These are phyloP conservation scores for Steinernema scapterisci DNA, from an alignment of 2,888 invertebrate genomes.

Conservation along the genomic window DNA sequence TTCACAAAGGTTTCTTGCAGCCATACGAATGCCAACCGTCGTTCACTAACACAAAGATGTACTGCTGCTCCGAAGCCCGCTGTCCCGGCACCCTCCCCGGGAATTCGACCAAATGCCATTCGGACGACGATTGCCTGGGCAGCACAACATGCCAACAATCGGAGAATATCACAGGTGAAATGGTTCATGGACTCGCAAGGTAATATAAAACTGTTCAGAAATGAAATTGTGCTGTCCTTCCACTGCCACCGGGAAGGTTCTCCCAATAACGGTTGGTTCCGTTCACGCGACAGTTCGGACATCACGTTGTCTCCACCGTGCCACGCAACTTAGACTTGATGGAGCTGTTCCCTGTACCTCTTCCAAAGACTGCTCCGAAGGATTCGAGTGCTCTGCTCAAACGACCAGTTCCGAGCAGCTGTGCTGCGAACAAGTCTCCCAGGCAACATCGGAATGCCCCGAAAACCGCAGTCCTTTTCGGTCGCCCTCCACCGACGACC, in stretches of 20 bases:
- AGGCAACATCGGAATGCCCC: constrained; percentile 38
- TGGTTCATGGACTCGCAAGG: not conserved
- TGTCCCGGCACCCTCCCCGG: constrained; percentile 37
- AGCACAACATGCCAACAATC: constrained; percentile 34
- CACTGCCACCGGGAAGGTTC: not conserved
- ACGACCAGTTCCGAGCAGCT: constrained; percentile 43
- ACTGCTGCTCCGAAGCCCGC: constrained; percentile 47
- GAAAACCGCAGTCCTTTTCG: constrained; percentile 40
- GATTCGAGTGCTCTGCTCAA: constrained; percentile 45
- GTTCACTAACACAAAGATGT: constrained; percentile 40
- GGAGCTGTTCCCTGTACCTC: constrained; percentile 38
- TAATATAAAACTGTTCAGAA: constrained; percentile 7
- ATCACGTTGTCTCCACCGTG: constrained; percentile 41
- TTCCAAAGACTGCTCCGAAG: constrained; percentile 36
- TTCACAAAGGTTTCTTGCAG: constrained; percentile 27
- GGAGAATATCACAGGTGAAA: constrained; percentile 34
- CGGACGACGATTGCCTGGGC: constrained; percentile 36
- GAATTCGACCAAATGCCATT: constrained; percentile 28
- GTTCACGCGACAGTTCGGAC: not conserved
- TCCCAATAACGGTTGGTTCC: not conserved
- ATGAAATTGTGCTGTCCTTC: constrained; percentile 38
- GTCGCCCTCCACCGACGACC: constrained; percentile 28
- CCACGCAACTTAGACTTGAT: constrained; percentile 39
- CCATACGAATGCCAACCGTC: constrained; percentile 49
- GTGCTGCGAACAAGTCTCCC: constrained; percentile 41